A percentile compares a stretch with the other conserved stretches of the same genome.
phyloP scores from a whole-genome alignment of 1,140 invertebrate species.

The Brachionus rotundiformis region DNA sequence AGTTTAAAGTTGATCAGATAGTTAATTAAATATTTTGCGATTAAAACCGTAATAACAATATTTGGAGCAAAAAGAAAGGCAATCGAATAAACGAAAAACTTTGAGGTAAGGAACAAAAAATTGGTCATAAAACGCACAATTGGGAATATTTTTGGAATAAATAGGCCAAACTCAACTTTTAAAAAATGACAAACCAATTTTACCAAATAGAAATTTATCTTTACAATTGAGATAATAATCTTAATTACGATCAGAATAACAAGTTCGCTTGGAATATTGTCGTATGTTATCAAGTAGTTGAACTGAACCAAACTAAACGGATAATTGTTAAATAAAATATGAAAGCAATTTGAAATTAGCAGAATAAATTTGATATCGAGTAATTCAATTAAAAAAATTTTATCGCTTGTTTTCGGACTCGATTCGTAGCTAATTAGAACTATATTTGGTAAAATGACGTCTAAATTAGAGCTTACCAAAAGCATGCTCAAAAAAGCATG shows the following conservation, averaged over 20 bases:
- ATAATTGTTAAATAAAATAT: slow-evolving; percentile 18
- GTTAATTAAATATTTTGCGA: neutral
- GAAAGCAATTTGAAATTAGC: slow-evolving; percentile 11
- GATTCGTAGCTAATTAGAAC: neutral
- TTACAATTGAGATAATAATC: neutral
- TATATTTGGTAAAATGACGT: neutral
- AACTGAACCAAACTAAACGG: slow-evolving; percentile 27
- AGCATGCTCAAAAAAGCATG: neutral
- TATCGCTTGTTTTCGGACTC: neutral
- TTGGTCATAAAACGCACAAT: slow-evolving; percentile 12
- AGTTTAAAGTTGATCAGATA: neutral
- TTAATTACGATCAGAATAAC: neutral
- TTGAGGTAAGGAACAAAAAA: slow-evolving; percentile 6
- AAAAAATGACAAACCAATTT: slow-evolving; percentile 11
- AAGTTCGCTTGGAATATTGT: neutral
- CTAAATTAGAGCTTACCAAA: neutral
- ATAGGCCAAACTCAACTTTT: neutral
- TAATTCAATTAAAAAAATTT: neutral
- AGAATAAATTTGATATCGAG: slow-evolving; percentile 7
- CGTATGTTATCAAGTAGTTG: neutral
- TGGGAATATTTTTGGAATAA: neutral
- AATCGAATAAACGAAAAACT: neutral
- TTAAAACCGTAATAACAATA: neutral
- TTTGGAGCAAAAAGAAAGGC: neutral
- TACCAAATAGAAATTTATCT: neutral